Base-by-base conservation (phyloP, 2,797 vertebrate species). In the Anolis apletophallus region DNA sequence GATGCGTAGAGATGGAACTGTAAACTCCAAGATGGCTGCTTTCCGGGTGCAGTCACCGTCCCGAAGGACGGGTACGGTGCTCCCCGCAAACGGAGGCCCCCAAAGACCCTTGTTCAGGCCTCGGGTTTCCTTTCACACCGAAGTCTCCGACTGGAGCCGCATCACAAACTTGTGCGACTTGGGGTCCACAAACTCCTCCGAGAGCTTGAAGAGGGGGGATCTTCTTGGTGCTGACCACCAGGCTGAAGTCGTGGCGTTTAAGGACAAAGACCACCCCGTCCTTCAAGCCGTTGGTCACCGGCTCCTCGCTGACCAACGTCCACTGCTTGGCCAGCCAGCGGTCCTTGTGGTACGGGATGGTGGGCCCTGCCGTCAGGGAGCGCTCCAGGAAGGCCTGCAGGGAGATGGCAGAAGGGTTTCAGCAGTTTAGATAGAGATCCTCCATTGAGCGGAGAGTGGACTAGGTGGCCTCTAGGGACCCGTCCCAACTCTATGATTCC, bases 81-180 rank as follows among this genome's bases (percentile, higher is more conserved):
- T 67, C 34, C 72, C 46, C 14, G 26, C 79, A n/a, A 72, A 40
- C 8, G 26, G 61, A 64, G 59, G 61, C 40, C 40, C 40, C 40
- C 40, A 5, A 40, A 46, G 46, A 4, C 46, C 46, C 5, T 46
- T 8, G 5, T 7, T 46, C 46, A 6, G 46, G 46, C 46, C 46
- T 46, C 7, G 46, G 46, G 46, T 46, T 46, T 46, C 7, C 46
- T 46, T 79, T 95, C 97, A 98, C 89, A 98, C 98, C 0, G 98
- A 99, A n/a, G 98, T 99, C 96, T 99, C 98, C 0, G 98, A 99
- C 96, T 99, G 98, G 93, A 99, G 95, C 92, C 98, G 97, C 97
- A 99, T 97, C 87, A 99, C 97, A 67, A 99, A 99, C 95, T 99
- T 99, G 97, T 99, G 98, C 0, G 98, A 99, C 93, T 99, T 99